Conservation (phyloP, 2,113 vertebrate genomes). For the Atractosteus spatula region DNA sequence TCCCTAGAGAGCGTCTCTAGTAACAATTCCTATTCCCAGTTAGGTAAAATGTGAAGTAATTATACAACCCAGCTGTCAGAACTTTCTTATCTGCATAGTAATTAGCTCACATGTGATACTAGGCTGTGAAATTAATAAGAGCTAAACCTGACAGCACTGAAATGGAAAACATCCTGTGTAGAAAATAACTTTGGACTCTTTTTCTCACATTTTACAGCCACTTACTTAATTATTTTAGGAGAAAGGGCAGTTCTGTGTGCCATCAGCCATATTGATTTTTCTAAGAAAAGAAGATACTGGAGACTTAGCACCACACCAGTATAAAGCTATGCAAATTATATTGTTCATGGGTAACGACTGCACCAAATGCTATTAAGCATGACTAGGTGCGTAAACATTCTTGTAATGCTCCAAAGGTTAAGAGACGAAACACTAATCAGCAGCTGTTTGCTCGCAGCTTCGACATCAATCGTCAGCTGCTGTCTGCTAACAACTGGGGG, state of each 20-base stretch:
- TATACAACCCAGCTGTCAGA: constrained; percentile 59
- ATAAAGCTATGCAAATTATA: constrained; percentile 24
- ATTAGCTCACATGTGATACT: constrained; percentile 41
- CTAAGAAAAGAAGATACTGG: background rate
- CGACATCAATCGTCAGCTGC: constrained; percentile 44
- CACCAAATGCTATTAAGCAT: constrained; percentile 37
- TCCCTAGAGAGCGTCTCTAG: constrained; percentile 48
- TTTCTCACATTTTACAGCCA: background rate
- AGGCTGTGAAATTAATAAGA: constrained; percentile 19
- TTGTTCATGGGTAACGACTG: constrained; percentile 17
- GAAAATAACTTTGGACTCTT: background rate
- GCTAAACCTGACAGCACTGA: constrained; percentile 2
- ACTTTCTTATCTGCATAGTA: constrained; percentile 60
- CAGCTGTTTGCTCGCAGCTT: constrained; percentile 56
- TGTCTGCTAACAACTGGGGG: constrained; percentile 22
- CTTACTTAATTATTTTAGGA: background rate
- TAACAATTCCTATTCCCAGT: constrained; percentile 41
- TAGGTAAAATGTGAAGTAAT: constrained; percentile 47
- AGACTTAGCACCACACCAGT: constrained; percentile 25
- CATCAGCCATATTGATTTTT: background rate
- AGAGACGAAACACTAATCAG: constrained; percentile 55
- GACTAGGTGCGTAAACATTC: constrained; percentile 45
- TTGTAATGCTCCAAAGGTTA: constrained; percentile 52
- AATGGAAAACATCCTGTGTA: constrained; percentile 16
- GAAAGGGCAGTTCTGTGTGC: background rate